These are phyloP conservation scores for Psix sp. DNA, from an alignment of 1,140 invertebrate genomes.

Conservation along the genomic window DNA sequence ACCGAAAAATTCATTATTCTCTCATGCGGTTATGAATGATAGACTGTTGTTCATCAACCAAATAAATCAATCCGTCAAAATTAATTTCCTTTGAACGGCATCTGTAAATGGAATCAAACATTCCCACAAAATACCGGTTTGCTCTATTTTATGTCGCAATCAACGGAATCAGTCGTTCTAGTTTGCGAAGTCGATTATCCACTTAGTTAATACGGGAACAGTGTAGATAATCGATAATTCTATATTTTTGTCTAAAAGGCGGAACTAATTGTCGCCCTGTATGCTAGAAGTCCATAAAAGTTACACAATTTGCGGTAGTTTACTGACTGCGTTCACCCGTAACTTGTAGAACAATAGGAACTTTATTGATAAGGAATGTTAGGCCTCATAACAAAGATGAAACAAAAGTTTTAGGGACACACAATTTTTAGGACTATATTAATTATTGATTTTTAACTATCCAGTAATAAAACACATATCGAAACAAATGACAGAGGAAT, in stretches of 20 bases:
- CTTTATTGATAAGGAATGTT: constrained; percentile 7
- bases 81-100: no score
- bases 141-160: constrained; percentile 31
- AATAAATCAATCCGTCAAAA: no score
- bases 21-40: no score
- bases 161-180: constrained; percentile 40
- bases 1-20: no score
- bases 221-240: constrained; percentile 38
- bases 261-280: constrained; percentile 25
- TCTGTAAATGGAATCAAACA: constrained; percentile 18
- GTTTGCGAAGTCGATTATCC: constrained; percentile 41
- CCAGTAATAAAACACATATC: no score
- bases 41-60: no score
- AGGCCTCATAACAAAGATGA: background rate
- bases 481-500: no score
- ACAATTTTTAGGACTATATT: no score
- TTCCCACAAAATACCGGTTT: constrained; percentile 24
- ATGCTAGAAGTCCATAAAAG: constrained; percentile 25
- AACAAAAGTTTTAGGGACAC: background rate
- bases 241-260: constrained; percentile 34
- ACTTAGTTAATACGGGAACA: constrained; percentile 30
- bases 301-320: constrained; percentile 29
- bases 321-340: constrained; percentile 11
- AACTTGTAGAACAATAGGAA: background rate
- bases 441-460: no score